Conservation (phyloP, 2,797 vertebrate species). For the Coranthus polyacanthus region DNA sequence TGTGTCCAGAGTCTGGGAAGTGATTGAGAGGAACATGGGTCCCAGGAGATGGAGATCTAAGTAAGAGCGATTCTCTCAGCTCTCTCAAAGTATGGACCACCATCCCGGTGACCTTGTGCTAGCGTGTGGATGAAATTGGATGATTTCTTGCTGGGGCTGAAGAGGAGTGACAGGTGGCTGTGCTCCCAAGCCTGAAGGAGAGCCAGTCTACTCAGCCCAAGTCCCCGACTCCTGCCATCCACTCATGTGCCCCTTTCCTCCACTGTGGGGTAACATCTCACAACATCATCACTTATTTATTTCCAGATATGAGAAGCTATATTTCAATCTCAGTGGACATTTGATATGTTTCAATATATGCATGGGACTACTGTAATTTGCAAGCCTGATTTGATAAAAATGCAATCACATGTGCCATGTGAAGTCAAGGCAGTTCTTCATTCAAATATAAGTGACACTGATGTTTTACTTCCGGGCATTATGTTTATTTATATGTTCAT, state of each 20-base stretch:
- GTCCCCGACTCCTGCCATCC: constrained; percentile 55
- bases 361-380: constrained; percentile 47
- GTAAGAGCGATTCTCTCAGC: constrained; percentile 75
- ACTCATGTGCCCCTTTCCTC: constrained; percentile 49
- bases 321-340: constrained; percentile 71
- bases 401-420: constrained; percentile 35
- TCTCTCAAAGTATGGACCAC: constrained; percentile 74
- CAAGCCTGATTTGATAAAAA: constrained; percentile 56
- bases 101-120: constrained; percentile 80
- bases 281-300: constrained; percentile 80
- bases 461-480: constrained; percentile 46
- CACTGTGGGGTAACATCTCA: constrained; percentile 70
- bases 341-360: constrained; percentile 54
- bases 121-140: constrained; percentile 79
- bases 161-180: constrained; percentile 86
- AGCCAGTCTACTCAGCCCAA: constrained; percentile 71
- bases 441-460: constrained; percentile 38
- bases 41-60: constrained; percentile 70
- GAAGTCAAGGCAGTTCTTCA: constrained; percentile 43
- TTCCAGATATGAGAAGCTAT: constrained; percentile 61
- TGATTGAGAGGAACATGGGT: constrained; percentile 79
- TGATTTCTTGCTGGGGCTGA: constrained; percentile 82
- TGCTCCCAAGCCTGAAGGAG: constrained; percentile 81
- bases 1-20: constrained; percentile 59
- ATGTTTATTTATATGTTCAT: constrained; percentile 66